Evolutionary conservation across 2,113 vertebrate species (phyloP).

Genomic region (Guaruba guarouba): DNA sequence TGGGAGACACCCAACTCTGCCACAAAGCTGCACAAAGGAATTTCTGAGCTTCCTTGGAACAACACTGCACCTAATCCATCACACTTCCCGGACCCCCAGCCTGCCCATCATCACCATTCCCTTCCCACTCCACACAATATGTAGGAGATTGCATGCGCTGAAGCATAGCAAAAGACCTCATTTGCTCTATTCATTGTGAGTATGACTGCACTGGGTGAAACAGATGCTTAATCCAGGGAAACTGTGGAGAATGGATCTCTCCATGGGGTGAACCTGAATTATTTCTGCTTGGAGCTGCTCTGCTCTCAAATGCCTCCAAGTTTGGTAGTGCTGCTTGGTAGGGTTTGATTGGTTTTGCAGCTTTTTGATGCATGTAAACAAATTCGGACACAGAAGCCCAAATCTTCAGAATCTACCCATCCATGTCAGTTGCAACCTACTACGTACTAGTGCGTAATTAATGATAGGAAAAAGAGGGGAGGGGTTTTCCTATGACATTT

Average conservation of each 20-base stretch:
- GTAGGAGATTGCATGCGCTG: neutral
- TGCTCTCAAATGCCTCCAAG: neutral
- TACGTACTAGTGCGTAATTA: neutral
- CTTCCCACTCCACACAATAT: neutral
- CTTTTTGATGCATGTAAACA: neutral
- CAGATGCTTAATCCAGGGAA: neutral
- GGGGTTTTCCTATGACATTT: neutral
- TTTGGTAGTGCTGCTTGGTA: accelerated
- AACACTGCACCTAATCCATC: neutral
- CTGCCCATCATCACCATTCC: neutral
- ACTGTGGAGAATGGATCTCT: neutral
- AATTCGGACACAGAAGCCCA: neutral
- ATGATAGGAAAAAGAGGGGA: neutral
- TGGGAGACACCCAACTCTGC: neutral
- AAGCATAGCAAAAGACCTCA: neutral
- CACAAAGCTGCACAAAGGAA: neutral
- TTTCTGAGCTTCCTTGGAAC: neutral
- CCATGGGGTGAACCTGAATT: neutral
- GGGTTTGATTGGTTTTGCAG: neutral
- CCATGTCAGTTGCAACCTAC: neutral
- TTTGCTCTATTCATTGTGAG: neutral
- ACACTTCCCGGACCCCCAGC: accelerated
- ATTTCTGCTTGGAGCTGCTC: neutral
- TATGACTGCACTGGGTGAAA: neutral
- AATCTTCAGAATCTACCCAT: neutral